phyloP scores from a whole-genome alignment of 2,797 vertebrate species.

The Ptychadena robeensis region DNA sequence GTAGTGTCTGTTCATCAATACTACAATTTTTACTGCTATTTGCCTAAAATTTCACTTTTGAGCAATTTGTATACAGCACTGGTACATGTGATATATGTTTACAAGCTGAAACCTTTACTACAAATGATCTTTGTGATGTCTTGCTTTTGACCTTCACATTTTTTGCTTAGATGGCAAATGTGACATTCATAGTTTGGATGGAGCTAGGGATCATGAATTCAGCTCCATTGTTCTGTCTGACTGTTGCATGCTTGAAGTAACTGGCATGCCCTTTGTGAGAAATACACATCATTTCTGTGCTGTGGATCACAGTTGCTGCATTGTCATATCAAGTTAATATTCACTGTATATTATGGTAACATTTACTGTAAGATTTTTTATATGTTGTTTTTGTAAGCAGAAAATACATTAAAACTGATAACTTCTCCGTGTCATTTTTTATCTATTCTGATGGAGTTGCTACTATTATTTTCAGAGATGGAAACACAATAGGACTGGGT shows the following conservation, averaged over 20 bases:
- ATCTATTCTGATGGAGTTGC: too few relatives aligned
- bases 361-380: too few relatives aligned
- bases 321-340: neutral
- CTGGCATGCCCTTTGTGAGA: neutral
- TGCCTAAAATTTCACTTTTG: too few relatives aligned
- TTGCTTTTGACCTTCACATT: conserved; percentile 28
- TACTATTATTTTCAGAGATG: too few relatives aligned
- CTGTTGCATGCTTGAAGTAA: neutral
- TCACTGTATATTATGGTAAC: too few relatives aligned
- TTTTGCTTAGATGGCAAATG: neutral
- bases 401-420: too few relatives aligned
- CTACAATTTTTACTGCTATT: too few relatives aligned
- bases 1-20: too few relatives aligned
- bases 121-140: conserved; percentile 37
- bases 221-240: neutral
- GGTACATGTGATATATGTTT: neutral
- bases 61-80: neutral
- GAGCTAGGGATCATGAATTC: conserved; percentile 8
- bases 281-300: neutral
- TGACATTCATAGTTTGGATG: neutral
- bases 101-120: neutral
- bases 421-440: too few relatives aligned
- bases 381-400: too few relatives aligned
- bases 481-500: too few relatives aligned
- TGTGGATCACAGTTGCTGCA: neutral